phyloP scores from a whole-genome alignment of 2,797 vertebrate species.

The Pyrrhura leucotis region DNA sequence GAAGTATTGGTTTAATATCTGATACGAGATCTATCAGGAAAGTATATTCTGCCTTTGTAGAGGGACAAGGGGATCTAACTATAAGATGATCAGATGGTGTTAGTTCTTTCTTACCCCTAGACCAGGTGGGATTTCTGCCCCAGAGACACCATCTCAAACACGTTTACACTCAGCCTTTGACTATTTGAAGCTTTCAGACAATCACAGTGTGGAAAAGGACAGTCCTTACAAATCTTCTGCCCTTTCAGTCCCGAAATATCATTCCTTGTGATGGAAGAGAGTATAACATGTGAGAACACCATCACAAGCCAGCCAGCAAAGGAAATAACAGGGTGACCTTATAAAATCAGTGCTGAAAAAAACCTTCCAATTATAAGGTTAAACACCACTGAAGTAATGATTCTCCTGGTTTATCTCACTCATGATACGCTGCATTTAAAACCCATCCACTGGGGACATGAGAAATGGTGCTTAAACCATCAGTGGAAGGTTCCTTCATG shows the following conservation, averaged over 20 bases:
- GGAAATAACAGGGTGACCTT: constrained; percentile 44
- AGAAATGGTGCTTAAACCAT: constrained; percentile 38
- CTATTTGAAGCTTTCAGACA: constrained; percentile 52
- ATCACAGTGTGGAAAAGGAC: constrained; percentile 45
- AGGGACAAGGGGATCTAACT: background rate
- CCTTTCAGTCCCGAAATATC: constrained; percentile 57
- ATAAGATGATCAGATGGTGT: constrained; percentile 6
- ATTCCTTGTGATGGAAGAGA: constrained; percentile 52
- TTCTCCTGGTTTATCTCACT: background rate
- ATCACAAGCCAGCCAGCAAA: constrained; percentile 23
- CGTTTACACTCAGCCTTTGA: constrained; percentile 21
- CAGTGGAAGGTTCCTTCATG: background rate
- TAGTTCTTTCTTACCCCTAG: background rate
- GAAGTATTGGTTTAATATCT: constrained; percentile 13
- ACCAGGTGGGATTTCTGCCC: constrained; percentile 47
- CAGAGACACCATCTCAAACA: constrained; percentile 22
- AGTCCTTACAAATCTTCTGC: constrained; percentile 18
- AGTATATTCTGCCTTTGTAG: background rate
- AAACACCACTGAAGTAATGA: constrained; percentile 6
- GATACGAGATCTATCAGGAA: constrained; percentile 25
- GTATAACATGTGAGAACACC: constrained; percentile 47
- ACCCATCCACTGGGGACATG: background rate
- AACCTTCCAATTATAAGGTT: constrained; percentile 2
- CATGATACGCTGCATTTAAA: background rate
- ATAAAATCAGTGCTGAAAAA: constrained; percentile 12